Evolutionary conservation across 1,140 invertebrate genomes (phyloP).

Genomic region (Acyrthosiphon pisum): DNA sequence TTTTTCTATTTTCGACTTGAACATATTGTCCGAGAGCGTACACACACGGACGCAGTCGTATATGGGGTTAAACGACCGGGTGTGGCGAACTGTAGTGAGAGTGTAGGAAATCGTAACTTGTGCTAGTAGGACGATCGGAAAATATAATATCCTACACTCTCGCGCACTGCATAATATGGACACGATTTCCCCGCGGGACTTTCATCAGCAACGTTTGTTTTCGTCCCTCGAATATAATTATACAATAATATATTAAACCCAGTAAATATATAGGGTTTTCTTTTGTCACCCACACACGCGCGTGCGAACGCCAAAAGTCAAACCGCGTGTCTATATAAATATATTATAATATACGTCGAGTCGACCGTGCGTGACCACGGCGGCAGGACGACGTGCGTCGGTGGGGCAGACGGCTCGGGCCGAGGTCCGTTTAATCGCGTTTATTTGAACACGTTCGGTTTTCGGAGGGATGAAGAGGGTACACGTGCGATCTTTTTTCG

Average conservation of each 20-base stretch:
- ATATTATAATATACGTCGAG: not conserved
- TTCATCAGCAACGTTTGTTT: slow-evolving; percentile 41
- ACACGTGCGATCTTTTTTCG: not conserved
- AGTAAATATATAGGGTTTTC: not conserved
- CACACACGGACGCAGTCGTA: too few relatives aligned
- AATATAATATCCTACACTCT: not conserved
- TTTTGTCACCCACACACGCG: not conserved
- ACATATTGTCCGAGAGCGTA: not conserved
- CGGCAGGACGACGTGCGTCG: not conserved
- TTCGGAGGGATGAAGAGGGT: not conserved
- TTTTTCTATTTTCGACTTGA: not conserved
- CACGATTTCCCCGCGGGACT: not conserved
- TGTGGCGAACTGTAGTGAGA: too few relatives aligned
- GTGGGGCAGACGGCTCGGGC: not conserved
- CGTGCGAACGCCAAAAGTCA: not conserved
- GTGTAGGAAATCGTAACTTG: not conserved
- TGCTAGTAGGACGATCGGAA: not conserved
- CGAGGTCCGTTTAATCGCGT: slow-evolving; percentile 20
- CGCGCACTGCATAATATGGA: not conserved
- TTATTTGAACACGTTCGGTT: not conserved
- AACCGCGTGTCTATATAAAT: not conserved
- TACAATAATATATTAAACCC: not conserved
- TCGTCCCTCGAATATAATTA: not conserved
- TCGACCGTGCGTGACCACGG: slow-evolving; percentile 11
- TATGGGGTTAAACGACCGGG: not conserved